Evolutionary conservation across 2,888 invertebrate species (phyloP), one percentile per base, ranked within the genome.

Genomic region (Tridacna gigas): DNA sequence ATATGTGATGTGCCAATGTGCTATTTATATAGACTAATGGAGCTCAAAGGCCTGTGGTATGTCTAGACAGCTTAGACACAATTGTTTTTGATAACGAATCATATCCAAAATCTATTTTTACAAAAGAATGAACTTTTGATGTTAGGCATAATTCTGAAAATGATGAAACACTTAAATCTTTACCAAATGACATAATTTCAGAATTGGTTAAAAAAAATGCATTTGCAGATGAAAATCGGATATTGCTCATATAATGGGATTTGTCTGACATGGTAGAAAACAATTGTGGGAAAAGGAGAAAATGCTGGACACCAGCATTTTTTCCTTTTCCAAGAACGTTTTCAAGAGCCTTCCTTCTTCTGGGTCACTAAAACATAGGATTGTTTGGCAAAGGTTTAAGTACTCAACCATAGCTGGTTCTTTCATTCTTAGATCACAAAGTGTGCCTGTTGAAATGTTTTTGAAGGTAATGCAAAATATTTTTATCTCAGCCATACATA

Each of bases 231-330:
- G 37, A 37, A 37, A 37, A 37, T 7, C 37, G 7, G 37, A 37
- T 37, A 4, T 37, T 37, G 37, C 7, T 37, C 37, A 37, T 37
- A 37, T 37, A 37, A 2, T 37, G 7, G 37, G 37, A 37, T 37
- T 37, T 37, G 37, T 37, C 37, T n/a, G n/a, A 51, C 51, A 15
- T 15, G n/a, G 61, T 61, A 15, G 61, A 12, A 61, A n/a, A 61
- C 61, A n/a, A n/a, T 61, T 61, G 61, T 61, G 61, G 61, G 13
- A 61, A 61, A 61, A n/a, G 61, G 9, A 61, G 61, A 61, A 61
- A 61, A 15, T 61, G 61, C 61, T 61, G 9, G 61, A 15, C 9
- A 15, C n/a, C 9, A 61, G 22, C 25, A 63, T n/a, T 63, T 63
- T 63, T 22, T 63, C 22, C 63, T n/a, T 63, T 9, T 63, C 12